These are phyloP conservation scores for Pantelozetes paolii DNA, from an alignment of 2,888 invertebrate species.

Conservation along the genomic window DNA sequence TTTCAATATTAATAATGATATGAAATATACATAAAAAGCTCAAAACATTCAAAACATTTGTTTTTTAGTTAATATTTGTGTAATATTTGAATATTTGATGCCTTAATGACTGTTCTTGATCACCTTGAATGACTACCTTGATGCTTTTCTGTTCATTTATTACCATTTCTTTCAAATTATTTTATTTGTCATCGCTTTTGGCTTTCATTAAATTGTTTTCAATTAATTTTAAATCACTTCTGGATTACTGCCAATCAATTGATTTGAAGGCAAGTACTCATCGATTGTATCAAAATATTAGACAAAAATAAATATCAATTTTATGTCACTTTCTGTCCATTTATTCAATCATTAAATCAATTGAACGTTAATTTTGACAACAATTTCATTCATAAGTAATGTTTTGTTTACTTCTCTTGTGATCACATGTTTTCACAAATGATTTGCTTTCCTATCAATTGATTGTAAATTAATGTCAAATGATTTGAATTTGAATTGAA, in stretches of 20 bases:
- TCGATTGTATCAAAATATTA: conserved; percentile 24
- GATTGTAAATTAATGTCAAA: too few species aligned
- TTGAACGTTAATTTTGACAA: too few species aligned
- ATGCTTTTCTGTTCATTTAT: conserved; percentile 29
- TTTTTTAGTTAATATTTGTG: conserved; percentile 14
- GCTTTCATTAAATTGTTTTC: conserved; percentile 9
- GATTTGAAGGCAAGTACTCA: conserved; percentile 8
- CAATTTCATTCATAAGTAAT: too few species aligned
- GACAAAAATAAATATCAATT: conserved; percentile 20
- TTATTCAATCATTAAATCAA: background rate
- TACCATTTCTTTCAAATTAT: conserved; percentile 21
- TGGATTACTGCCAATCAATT: conserved; percentile 10
- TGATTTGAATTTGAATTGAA: too few species aligned
- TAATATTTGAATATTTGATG: conserved; percentile 24
- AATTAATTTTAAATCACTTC: background rate
- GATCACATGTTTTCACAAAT: too few species aligned
- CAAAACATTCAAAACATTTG: conserved; percentile 7
- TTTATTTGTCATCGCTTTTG: conserved; percentile 35
- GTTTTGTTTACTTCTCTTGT: too few species aligned
- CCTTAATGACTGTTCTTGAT: background rate
- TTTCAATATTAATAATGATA: background rate
- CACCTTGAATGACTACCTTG: too few species aligned
- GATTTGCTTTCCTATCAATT: too few species aligned
- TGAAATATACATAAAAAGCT: conserved; percentile 31
- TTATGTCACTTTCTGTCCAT: background rate